Evolutionary conservation across 1,140 invertebrate species (phyloP).

Genomic region (Belonocnema kinseyi): DNA sequence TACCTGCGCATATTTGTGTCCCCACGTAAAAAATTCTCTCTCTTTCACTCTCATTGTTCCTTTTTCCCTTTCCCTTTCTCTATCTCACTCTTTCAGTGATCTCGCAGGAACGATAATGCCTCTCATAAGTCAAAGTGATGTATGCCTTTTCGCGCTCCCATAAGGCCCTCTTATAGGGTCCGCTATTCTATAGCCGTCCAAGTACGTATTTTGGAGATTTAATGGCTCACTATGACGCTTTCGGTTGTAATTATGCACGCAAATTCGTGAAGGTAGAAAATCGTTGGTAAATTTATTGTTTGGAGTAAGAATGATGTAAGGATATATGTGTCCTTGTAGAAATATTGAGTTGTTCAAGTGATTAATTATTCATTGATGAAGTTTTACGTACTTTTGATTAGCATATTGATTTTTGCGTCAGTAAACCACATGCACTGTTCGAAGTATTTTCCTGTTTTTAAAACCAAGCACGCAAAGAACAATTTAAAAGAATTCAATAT

Average conservation of each 20-base stretch:
- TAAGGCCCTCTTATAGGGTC: constrained; percentile 51
- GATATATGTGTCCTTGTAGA: background rate
- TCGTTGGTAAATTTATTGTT: constrained; percentile 1
- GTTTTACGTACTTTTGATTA: too few species aligned
- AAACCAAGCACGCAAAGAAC: too few species aligned
- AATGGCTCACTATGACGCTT: constrained; percentile 27
- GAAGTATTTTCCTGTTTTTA: too few species aligned
- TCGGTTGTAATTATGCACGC: constrained; percentile 28
- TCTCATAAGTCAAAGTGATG: constrained; percentile 68
- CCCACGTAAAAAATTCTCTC: constrained; percentile 44
- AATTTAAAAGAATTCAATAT: too few species aligned
- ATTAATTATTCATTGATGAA: too few species aligned
- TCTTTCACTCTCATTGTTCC: constrained; percentile 36
- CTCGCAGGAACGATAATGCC: constrained; percentile 53
- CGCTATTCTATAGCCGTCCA: constrained; percentile 34
- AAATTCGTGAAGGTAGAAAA: constrained; percentile 10
- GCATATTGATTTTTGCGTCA: too few species aligned
- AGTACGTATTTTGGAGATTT: constrained; percentile 37
- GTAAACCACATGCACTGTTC: too few species aligned
- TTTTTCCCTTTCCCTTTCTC: constrained; percentile 45
- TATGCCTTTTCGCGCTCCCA: constrained; percentile 55
- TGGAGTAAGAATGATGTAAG: background rate
- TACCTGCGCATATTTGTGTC: constrained; percentile 47
- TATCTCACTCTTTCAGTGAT: constrained; percentile 29
- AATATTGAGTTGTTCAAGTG: too few species aligned